Evolutionary conservation across 2,113 vertebrate genomes (phyloP).

Genomic region (Enhydra lutris): DNA sequence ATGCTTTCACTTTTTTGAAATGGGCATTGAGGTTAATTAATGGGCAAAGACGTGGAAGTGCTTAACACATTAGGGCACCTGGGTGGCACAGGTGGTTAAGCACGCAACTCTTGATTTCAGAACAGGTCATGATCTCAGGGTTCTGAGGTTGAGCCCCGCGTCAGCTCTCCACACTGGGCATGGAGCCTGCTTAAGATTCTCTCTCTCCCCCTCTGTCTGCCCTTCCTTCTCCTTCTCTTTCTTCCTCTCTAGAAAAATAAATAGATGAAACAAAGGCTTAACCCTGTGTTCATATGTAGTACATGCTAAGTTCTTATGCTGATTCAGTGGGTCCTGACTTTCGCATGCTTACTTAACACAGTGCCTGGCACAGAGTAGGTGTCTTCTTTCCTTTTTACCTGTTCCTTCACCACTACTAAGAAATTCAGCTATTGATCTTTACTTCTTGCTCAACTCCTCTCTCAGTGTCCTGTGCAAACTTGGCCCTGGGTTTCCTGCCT

Average conservation of each 20-base stretch:
- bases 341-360: neutral
- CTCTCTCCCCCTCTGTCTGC: neutral
- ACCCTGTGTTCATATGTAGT: fast-evolving
- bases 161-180: neutral
- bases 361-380: neutral
- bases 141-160: neutral
- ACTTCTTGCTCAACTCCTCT: neutral
- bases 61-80: neutral
- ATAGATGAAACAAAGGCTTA: neutral
- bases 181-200: neutral
- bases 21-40: no score
- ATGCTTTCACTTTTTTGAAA: neutral
- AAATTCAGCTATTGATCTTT: neutral
- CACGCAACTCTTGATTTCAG: neutral
- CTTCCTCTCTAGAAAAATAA: neutral
- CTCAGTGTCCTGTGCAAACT: neutral
- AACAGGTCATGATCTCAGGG: neutral
- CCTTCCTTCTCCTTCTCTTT: neutral
- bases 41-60: neutral
- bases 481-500: neutral
- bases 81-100: neutral
- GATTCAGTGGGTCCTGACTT: neutral
- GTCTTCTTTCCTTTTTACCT: neutral
- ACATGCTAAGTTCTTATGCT: neutral
- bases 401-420: neutral